These are phyloP conservation scores for Heliconius ethilla DNA, from an alignment of 2,888 invertebrate genomes.

Conservation along the genomic window DNA sequence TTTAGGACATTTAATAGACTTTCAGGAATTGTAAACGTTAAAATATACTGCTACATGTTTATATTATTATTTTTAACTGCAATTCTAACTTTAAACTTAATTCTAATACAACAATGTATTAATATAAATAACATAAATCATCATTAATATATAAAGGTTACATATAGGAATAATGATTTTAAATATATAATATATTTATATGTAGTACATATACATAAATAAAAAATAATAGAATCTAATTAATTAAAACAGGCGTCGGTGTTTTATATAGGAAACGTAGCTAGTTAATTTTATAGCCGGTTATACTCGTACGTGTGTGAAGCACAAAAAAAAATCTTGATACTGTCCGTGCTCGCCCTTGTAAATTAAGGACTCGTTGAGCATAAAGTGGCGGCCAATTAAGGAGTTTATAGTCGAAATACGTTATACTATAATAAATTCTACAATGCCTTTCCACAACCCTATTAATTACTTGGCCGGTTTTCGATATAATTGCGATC, in stretches of 20 bases:
- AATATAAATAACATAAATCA: too few relatives aligned
- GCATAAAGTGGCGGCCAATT: conserved; percentile 76
- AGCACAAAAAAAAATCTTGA: conserved; percentile 58
- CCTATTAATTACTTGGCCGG: conserved; percentile 71
- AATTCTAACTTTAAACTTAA: too few relatives aligned
- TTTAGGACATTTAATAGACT: too few relatives aligned
- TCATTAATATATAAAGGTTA: background rate
- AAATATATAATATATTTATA: background rate
- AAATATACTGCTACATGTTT: too few relatives aligned
- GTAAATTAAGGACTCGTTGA: conserved; percentile 74
- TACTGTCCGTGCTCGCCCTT: conserved; percentile 72
- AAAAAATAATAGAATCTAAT: conserved; percentile 4
- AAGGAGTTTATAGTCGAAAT: conserved; percentile 76
- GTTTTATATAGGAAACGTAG: conserved; percentile 16
- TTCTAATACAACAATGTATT: too few relatives aligned
- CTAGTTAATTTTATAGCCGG: conserved; percentile 31
- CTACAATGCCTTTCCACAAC: conserved; percentile 70
- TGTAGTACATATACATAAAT: background rate
- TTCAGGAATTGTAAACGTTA: too few relatives aligned
- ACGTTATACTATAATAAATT: conserved; percentile 80
- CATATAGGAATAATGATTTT: background rate
- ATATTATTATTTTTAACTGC: too few relatives aligned
- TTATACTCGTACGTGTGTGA: conserved; percentile 39
- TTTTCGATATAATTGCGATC: conserved; percentile 45
- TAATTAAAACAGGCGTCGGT: conserved; percentile 22